phyloP scores from a whole-genome alignment of 2,797 vertebrate genomes.

The Amazonetta brasiliensis region DNA sequence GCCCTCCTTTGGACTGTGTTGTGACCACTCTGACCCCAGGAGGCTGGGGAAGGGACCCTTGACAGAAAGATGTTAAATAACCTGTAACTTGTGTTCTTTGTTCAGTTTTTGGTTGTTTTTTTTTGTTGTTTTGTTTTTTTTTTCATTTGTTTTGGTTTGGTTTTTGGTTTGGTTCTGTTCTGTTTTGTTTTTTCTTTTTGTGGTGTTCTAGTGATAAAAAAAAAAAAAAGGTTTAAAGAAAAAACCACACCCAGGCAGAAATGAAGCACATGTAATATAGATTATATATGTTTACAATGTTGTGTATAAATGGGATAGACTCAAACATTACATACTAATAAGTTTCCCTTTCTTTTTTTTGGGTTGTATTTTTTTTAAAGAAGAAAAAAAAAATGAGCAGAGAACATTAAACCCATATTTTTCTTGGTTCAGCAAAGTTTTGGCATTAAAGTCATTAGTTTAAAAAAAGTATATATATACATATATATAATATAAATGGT shows the following conservation, averaged over 20 bases:
- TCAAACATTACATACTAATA: conserved; percentile 86
- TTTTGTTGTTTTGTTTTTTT: background rate
- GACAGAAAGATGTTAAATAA: conserved; percentile 66
- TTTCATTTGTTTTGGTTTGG: conserved; percentile 72
- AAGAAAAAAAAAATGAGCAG: conserved; percentile 75
- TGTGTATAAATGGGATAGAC: conserved; percentile 99
- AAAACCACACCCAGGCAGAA: conserved; percentile 80
- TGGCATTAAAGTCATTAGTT: conserved; percentile 81
- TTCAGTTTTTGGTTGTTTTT: conserved; percentile 70
- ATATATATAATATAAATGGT: conserved; percentile 87
- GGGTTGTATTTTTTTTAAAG: conserved; percentile 75
- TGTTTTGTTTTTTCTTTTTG: conserved; percentile 73
- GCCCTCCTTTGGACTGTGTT: conserved; percentile 54
- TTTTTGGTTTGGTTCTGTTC: conserved; percentile 68
- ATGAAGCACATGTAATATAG: conserved; percentile 99
- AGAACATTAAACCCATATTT: conserved; percentile 89
- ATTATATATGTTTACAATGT: conserved; percentile 99
- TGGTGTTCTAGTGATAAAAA: conserved; percentile 88
- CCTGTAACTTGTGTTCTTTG: conserved; percentile 71
- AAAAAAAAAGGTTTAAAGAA: conserved; percentile 72
- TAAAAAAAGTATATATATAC: conserved; percentile 79
- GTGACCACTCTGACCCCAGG: conserved; percentile 44
- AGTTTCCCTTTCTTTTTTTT: conserved; percentile 79
- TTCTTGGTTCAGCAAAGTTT: conserved; percentile 85
- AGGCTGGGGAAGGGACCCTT: conserved; percentile 69